Base-by-base conservation (phyloP, 1,140 invertebrate species). In the Dreissena rostriformis region DNA sequence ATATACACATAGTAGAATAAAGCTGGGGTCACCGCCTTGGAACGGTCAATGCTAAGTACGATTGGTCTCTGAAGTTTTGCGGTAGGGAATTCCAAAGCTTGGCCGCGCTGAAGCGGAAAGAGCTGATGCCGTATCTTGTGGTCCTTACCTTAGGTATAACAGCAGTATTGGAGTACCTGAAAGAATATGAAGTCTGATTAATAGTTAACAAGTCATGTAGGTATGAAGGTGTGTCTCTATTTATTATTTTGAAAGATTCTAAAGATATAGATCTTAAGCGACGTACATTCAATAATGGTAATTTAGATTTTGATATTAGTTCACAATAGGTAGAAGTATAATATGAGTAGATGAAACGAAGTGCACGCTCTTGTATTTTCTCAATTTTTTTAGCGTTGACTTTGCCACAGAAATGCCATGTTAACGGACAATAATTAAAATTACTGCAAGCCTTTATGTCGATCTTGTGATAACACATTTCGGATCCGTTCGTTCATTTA, bases 261-360 rank as follows among this genome's bases (percentile, higher is more conserved):
- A 49, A 29, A 19, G 49, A 0, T 29, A 52, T 52, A 19, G 70
- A 19, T 19, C 29, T 72, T 39, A 82, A 53, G 8, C 65, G 12
- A 15, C 77, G 57, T 26, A 63, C 15, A 19, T 11, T 19, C 52
- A 79, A 49, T 53, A 12, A 55, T 8, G 65, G 77, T 57, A 79
- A 57, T 24, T 68, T 52, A n/a, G 24, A 14, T 51, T 70, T 79
- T 5, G 53, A 12, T 19, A 79, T 55, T 17, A 68, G 29, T 12
- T 55, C 24, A 4, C 28, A 10, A 55, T 57, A 29, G 17, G 39
- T 52, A 28, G n/a, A 17, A 6, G 7, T 6, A 79, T 24, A 52
- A 29, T 79, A 65, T 52, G 55, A n/a, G 57, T 70, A 79, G 12
- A 79, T 51, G 53, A 68, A 79, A 24, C 52, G 65, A n/a, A 79